Base-by-base conservation (phyloP, 2,888 invertebrate genomes). In the Brachycybe producta region DNA sequence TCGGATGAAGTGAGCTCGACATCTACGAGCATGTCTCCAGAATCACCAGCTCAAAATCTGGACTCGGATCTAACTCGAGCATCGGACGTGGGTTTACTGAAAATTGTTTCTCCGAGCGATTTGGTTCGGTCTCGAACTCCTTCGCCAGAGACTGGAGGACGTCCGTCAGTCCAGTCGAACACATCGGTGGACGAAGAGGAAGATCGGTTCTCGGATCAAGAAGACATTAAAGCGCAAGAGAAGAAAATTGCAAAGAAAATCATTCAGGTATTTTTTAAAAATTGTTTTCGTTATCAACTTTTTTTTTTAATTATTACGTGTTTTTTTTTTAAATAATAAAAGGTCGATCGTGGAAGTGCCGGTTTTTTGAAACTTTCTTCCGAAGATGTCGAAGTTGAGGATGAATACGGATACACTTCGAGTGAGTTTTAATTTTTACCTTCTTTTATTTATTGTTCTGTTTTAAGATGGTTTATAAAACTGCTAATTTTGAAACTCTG, bases 361-460 rank as follows among this genome's bases (percentile, higher is more conserved):
- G 90, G 82, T 1, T 85, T 86, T 56, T 75, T 87, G 3, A 84
- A 80, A 63, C 73, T 84, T 46, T 76, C 75, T 57, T 47, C 77
- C 1, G 80, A 80, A 0, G 90, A 92, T 63, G 75, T 78, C 13
- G 92, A 92, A 61, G 73, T 79, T 58, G 90, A 91, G 67, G 92
- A 94, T 63, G 83, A 85, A 61, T 94, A 80, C 68, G 92, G 91
- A 50, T 94, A 94, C 71, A 92, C 92, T n/a, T 73, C 73, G 65
- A 81, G 91, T 91, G 73, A 82, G 84, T 80, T 38, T 19, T 45
- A 17, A 4, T n/a, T n/a, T n/a, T n/a, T n/a, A n/a, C n/a, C n/a
- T n/a, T n/a, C n/a, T n/a, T n/a, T n/a, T n/a, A n/a, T n/a, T n/a
- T n/a, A n/a, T n/a, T n/a, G n/a, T n/a, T n/a, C n/a, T n/a, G n/a